phyloP scores from a whole-genome alignment of 2,113 vertebrate genomes.

The Chamaetylas fuelleborni region DNA sequence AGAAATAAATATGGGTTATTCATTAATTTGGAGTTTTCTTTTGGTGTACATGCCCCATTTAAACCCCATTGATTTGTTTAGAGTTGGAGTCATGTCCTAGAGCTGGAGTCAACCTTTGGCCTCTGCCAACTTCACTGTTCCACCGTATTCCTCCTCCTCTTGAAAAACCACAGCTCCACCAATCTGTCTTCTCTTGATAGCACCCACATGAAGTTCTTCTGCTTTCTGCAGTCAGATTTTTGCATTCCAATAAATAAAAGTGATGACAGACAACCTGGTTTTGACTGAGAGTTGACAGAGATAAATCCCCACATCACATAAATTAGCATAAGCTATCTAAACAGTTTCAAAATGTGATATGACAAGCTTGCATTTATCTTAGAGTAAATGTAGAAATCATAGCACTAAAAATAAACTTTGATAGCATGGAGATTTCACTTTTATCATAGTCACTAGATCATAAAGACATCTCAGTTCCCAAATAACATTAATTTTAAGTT shows the following conservation, averaged over 20 bases:
- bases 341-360: background rate
- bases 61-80: background rate
- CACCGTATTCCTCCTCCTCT: background rate
- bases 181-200: background rate
- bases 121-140: background rate
- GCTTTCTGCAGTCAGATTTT: background rate
- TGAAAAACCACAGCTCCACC: background rate
- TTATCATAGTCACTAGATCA: background rate
- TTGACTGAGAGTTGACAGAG: background rate
- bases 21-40: background rate
- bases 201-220: background rate
- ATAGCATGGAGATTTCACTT: background rate
- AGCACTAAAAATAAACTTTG: background rate
- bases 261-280: background rate
- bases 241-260: background rate
- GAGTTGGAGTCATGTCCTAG: background rate
- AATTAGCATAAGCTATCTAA: background rate
- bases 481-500: background rate
- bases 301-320: background rate
- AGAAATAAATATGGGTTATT: background rate
- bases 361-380: background rate
- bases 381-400: background rate
- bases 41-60: rapidly evolving
- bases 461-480: background rate
- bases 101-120: background rate